Conservation (phyloP, 1,140 invertebrate genomes). For the Euura lappo region DNA sequence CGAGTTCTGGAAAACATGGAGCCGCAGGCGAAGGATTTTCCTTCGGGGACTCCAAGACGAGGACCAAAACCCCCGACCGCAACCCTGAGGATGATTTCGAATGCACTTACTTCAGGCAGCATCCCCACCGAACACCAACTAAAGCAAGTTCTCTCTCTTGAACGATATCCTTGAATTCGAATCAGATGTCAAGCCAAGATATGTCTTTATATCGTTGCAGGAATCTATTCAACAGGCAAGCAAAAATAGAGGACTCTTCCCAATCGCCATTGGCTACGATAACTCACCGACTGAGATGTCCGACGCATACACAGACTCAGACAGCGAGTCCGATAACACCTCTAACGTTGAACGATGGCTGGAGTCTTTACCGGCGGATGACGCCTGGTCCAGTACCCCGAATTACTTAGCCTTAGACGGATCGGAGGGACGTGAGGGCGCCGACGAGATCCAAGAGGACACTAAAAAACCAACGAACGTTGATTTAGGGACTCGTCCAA, state of each 20-base stretch:
- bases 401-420: neutral
- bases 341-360: conserved; percentile 27
- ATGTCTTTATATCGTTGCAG: too few relatives aligned
- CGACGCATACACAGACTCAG: conserved; percentile 29
- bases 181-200: too few relatives aligned
- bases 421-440: neutral
- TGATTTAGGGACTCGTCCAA: neutral
- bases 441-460: neutral
- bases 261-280: neutral
- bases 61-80: too few relatives aligned
- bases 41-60: neutral
- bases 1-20: conserved; percentile 6
- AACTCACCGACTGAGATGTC: neutral
- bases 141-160: neutral
- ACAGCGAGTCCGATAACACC: conserved; percentile 27
- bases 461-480: neutral
- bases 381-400: neutral
- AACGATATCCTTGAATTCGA: neutral
- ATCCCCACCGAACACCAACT: neutral
- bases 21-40: conserved; percentile 9
- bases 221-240: neutral
- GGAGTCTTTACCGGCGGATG: conserved; percentile 25
- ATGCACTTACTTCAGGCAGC: conserved; percentile 23
- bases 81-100: conserved; percentile 16
- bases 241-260: neutral